These are phyloP conservation scores for Lissonota sp. DNA, from an alignment of 2,888 invertebrate species.

Conservation along the genomic window DNA sequence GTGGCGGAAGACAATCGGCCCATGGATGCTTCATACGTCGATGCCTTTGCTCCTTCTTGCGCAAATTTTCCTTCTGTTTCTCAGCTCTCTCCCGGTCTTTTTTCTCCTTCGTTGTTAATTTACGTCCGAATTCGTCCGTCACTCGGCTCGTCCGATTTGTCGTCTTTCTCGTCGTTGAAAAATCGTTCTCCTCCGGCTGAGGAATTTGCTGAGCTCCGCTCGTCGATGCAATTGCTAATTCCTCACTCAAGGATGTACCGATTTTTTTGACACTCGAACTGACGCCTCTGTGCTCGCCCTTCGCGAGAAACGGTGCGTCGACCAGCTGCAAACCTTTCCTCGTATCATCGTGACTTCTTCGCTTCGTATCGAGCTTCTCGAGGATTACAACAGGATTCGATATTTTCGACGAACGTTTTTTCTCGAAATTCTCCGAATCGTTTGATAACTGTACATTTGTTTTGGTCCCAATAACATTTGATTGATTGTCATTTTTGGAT, in stretches of 20 bases:
- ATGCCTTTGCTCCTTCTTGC: conserved; percentile 65
- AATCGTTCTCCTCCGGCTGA: not conserved
- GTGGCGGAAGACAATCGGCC: conserved; percentile 62
- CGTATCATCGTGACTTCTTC: conserved; percentile 43
- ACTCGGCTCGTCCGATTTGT: not conserved
- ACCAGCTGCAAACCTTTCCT: conserved; percentile 71
- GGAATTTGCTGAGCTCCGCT: conserved; percentile 13
- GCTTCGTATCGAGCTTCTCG: conserved; percentile 19
- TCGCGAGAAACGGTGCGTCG: conserved; percentile 68
- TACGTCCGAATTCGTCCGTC: not conserved
- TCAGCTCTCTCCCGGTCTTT: conserved; percentile 44
- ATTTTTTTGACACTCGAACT: conserved; percentile 57
- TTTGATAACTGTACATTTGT: too few species aligned
- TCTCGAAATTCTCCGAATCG: too few species aligned
- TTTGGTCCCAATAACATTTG: too few species aligned
- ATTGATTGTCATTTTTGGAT: too few species aligned
- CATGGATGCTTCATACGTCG: conserved; percentile 65
- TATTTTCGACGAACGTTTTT: too few species aligned
- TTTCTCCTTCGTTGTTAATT: conserved; percentile 53
- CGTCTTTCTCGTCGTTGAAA: not conserved
- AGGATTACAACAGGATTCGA: conserved; percentile 14
- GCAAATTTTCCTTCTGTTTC: conserved; percentile 55
- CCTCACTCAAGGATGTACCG: conserved; percentile 17
- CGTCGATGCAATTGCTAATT: conserved; percentile 3
- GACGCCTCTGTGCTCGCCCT: conserved; percentile 58